Percentiles rank a stretch among this genome's conserved stretches.
Conservation (phyloP, 2,113 vertebrate species). For the Seriola aureovittata region DNA sequence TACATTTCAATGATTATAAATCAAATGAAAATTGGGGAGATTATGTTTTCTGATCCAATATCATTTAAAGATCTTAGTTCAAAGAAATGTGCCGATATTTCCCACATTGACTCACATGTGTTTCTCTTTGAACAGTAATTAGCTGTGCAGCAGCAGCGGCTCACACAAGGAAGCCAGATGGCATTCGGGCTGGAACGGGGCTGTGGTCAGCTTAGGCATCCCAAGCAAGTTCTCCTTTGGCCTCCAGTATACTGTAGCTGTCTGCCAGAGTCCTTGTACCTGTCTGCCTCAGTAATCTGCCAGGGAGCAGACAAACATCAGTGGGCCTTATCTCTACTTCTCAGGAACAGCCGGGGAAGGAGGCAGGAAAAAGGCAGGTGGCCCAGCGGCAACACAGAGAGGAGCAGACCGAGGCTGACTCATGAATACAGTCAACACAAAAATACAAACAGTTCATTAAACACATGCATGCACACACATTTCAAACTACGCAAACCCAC, state of each 20-base stretch:
- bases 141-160: background rate
- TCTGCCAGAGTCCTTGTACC: slow-evolving; percentile 68
- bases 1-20: slow-evolving; percentile 12
- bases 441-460: slow-evolving; percentile 56
- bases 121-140: slow-evolving; percentile 36
- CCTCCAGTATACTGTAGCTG: slow-evolving; percentile 52
- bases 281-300: slow-evolving; percentile 80
- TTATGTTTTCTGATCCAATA: background rate
- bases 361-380: slow-evolving; percentile 55
- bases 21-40: background rate
- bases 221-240: slow-evolving; percentile 52
- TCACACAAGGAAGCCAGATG: slow-evolving; percentile 26
- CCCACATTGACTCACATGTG: background rate
- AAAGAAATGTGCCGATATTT: slow-evolving; percentile 1
- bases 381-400: slow-evolving; percentile 53
- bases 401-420: slow-evolving; percentile 41
- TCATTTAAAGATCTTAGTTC: slow-evolving; percentile 3
- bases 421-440: slow-evolving; percentile 54
- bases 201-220: slow-evolving; percentile 55
- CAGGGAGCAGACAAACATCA: slow-evolving; percentile 82
- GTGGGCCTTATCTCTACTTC: slow-evolving; percentile 78
- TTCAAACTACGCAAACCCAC: background rate
- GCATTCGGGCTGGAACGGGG: background rate
- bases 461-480: slow-evolving; percentile 27
- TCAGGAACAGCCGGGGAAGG: slow-evolving; percentile 73